A percentile compares a stretch with the other conserved stretches of the same genome.
phyloP scores from a whole-genome alignment of 2,113 vertebrate genomes.

The Neolamprologus brichardi region DNA sequence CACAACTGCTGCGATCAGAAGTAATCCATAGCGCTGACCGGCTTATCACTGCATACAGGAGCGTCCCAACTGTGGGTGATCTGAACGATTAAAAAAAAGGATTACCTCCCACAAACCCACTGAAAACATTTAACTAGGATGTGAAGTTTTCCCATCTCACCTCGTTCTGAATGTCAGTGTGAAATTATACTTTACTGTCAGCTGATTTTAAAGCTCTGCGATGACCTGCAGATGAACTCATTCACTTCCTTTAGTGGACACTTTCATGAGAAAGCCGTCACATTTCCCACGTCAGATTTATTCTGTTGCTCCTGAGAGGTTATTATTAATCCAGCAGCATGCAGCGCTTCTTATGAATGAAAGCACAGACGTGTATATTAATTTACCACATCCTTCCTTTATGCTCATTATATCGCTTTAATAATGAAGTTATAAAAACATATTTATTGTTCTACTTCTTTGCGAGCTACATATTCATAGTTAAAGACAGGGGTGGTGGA shows the following conservation, averaged over 20 bases:
- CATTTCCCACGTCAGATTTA: neutral
- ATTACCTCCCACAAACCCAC: neutral
- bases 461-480: neutral
- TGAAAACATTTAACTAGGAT: neutral
- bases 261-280: neutral
- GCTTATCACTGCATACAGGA: neutral
- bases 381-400: rapidly evolving
- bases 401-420: neutral
- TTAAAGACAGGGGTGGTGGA: neutral
- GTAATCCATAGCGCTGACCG: neutral
- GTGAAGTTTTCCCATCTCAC: neutral
- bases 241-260: neutral
- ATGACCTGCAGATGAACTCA: neutral
- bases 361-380: neutral
- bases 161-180: neutral
- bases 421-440: neutral
- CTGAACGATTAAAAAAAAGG: neutral
- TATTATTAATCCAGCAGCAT: neutral
- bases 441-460: neutral
- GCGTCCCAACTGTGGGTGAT: neutral
- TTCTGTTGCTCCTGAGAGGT: neutral
- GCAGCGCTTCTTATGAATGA: neutral
- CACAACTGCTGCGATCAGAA: neutral
- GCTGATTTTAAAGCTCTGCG: neutral
- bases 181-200: neutral